These are phyloP conservation scores for Anguilla japonica DNA, from an alignment of 2,113 vertebrate species.

Conservation along the genomic window DNA sequence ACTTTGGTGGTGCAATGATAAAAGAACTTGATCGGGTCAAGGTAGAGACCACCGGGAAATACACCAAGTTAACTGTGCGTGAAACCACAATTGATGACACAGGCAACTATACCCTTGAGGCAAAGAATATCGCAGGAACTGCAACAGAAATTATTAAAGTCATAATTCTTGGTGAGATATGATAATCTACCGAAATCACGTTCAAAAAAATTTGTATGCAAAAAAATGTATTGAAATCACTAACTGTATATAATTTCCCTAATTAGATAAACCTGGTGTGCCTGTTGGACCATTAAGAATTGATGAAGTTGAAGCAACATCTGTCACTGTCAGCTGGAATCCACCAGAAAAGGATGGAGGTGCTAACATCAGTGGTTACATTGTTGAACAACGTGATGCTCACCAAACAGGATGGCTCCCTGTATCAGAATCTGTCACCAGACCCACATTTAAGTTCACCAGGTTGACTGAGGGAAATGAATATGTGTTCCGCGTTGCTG, in stretches of 20 bases:
- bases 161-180: slow-evolving; percentile 90
- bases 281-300: slow-evolving; percentile 86
- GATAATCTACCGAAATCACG: slow-evolving; percentile 4
- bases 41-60: slow-evolving; percentile 82
- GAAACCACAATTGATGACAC: slow-evolving; percentile 94
- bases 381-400: slow-evolving; percentile 93
- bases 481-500: slow-evolving; percentile 96
- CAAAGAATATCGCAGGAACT: slow-evolving; percentile 85
- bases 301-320: slow-evolving; percentile 86
- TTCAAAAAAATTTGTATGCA: not conserved
- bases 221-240: slow-evolving; percentile 9
- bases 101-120: slow-evolving; percentile 85
- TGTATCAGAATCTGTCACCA: slow-evolving; percentile 94
- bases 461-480: slow-evolving; percentile 88
- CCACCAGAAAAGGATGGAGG: slow-evolving; percentile 91
- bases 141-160: slow-evolving; percentile 85
- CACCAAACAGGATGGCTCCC: slow-evolving; percentile 92
- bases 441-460: slow-evolving; percentile 88
- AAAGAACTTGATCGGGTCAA: slow-evolving; percentile 93
- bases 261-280: slow-evolving; percentile 88
- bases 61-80: slow-evolving; percentile 81
- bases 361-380: slow-evolving; percentile 89
- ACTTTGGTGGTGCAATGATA: slow-evolving; percentile 82
- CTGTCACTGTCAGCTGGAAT: slow-evolving; percentile 88
- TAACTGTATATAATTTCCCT: not conserved